Conservation (phyloP, 2,113 vertebrate species). For the Morone chrysops region DNA sequence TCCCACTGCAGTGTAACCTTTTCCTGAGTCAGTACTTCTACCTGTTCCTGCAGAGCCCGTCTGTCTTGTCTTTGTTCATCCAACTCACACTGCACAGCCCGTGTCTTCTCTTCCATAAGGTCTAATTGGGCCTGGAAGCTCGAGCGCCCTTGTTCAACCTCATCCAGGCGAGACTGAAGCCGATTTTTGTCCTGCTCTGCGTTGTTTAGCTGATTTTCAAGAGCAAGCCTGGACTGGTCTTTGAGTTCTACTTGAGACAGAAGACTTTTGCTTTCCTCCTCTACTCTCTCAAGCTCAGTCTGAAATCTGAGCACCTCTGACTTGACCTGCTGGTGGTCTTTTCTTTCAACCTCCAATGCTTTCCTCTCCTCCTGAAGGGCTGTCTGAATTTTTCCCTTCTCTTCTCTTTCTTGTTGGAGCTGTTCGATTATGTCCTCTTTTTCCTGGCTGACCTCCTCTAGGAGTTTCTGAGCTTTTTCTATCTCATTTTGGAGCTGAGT, state of each 20-base stretch:
- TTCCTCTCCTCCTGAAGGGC: conserved; percentile 41
- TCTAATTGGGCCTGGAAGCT: conserved; percentile 58
- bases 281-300: conserved; percentile 42
- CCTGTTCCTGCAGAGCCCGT: conserved; percentile 54
- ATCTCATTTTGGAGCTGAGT: conserved; percentile 56
- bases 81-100: conserved; percentile 37
- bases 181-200: conserved; percentile 45
- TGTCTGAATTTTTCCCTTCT: conserved; percentile 51
- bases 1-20: conserved; percentile 78
- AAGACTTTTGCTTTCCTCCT: conserved; percentile 54
- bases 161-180: conserved; percentile 50
- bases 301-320: conserved; percentile 56
- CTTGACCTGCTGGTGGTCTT: conserved; percentile 58
- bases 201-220: conserved; percentile 36
- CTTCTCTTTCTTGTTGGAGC: conserved; percentile 59
- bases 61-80: conserved; percentile 55
- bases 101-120: conserved; percentile 28
- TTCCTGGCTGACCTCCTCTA: conserved; percentile 65
- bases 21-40: conserved; percentile 72
- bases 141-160: conserved; percentile 27
- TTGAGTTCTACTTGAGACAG: conserved; percentile 57
- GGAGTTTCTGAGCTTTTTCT: conserved; percentile 34
- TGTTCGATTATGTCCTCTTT: conserved; percentile 44
- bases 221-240: conserved; percentile 36
- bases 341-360: conserved; percentile 58